Evolutionary conservation across 1,140 invertebrate genomes (phyloP).

Genomic region (Nephotettix cincticeps): DNA sequence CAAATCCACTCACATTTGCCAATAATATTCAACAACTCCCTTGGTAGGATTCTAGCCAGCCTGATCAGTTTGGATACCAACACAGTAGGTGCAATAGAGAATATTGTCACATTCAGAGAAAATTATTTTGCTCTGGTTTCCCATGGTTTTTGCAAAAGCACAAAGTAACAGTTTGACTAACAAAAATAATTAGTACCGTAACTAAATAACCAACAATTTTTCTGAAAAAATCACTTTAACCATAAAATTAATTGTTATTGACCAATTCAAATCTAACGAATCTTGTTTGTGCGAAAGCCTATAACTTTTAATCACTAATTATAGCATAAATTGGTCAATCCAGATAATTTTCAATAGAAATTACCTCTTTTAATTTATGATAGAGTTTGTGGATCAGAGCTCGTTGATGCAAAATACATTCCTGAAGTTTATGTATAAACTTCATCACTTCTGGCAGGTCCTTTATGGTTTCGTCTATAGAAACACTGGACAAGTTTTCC

Average conservation of each 20-base stretch:
- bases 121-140: too few species aligned
- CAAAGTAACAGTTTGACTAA: too few species aligned
- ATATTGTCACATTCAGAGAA: too few species aligned
- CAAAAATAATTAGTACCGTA: too few species aligned
- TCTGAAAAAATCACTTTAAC: background rate
- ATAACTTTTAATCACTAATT: background rate
- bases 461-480: constrained; percentile 39
- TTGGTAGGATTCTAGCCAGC: too few species aligned
- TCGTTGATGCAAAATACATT: constrained; percentile 42
- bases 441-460: constrained; percentile 44
- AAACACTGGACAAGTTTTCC: background rate
- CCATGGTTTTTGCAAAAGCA: too few species aligned
- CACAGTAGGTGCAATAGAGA: too few species aligned
- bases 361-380: constrained; percentile 42
- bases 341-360: constrained; percentile 30
- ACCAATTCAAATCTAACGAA: background rate
- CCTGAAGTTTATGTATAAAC: constrained; percentile 43
- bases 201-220: background rate
- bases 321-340: background rate
- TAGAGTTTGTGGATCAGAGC: constrained; percentile 43
- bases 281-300: too few species aligned
- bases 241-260: background rate
- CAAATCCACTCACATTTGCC: too few species aligned
- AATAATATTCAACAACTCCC: too few species aligned
- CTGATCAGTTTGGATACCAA: too few species aligned